These are phyloP conservation scores for Motacilla tschutschensis DNA, from an alignment of 2,113 vertebrate species.

Conservation along the genomic window DNA sequence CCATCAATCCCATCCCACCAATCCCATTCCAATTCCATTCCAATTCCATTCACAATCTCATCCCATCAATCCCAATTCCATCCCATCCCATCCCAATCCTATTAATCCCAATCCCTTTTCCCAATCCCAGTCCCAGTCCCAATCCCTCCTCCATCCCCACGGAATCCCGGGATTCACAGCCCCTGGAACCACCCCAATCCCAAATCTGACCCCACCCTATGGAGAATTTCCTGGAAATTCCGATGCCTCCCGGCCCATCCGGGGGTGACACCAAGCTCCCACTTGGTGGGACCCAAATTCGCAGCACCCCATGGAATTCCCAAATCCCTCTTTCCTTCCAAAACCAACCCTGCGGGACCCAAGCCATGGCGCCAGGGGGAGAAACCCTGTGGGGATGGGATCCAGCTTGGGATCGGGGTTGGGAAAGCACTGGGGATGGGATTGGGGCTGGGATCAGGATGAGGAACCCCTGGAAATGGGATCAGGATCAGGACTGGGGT, in stretches of 20 bases:
- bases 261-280: accelerated
- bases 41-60: too few species aligned
- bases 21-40: too few species aligned
- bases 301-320: background rate
- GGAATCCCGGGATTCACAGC: accelerated
- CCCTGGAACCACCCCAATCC: background rate
- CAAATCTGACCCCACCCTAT: background rate
- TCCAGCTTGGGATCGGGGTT: accelerated
- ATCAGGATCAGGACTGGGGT: accelerated
- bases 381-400: background rate
- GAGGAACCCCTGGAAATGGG: background rate
- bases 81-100: too few species aligned
- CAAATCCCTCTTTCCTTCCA: background rate
- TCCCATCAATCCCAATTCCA: too few species aligned
- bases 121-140: too few species aligned
- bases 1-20: too few species aligned
- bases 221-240: background rate
- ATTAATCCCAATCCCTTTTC: too few species aligned
- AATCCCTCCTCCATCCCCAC: background rate
- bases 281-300: background rate
- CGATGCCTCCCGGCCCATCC: background rate
- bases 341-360: accelerated
- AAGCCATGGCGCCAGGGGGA: accelerated
- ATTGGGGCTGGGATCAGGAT: background rate
- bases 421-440: background rate